These are phyloP conservation scores for Bombyx mandarina DNA, from an alignment of 1,140 invertebrate genomes.

Conservation along the genomic window DNA sequence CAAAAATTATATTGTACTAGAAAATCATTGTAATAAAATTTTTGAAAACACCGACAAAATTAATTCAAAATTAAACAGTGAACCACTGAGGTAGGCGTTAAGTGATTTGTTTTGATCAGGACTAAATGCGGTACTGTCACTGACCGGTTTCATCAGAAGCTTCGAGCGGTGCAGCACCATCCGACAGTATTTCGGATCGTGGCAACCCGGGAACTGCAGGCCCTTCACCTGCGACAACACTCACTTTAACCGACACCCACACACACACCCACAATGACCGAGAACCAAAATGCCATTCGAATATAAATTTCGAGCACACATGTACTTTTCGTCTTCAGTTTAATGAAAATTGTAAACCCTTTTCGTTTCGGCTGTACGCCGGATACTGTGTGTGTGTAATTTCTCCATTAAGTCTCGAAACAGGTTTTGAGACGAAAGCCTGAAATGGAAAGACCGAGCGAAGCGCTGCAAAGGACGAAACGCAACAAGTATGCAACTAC, in stretches of 20 bases:
- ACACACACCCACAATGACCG: conserved; percentile 11
- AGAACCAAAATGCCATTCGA: no score
- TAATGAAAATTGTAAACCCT: no score
- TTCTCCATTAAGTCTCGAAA: background rate
- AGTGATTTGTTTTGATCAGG: no score
- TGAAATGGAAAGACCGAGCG: conserved; percentile 28
- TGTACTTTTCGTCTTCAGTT: no score
- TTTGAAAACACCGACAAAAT: conserved; percentile 4
- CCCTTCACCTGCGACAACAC: conserved; percentile 88
- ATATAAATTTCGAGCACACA: no score
- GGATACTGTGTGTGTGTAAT: background rate
- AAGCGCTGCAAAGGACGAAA: conserved; percentile 43
- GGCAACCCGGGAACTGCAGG: conserved; percentile 93
- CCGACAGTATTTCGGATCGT: conserved; percentile 93
- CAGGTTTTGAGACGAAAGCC: conserved; percentile 6
- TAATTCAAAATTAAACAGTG: no score
- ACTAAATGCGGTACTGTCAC: conserved; percentile 53
- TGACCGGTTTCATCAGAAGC: conserved; percentile 95
- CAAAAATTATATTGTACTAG: conserved; percentile 19
- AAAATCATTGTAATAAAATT: conserved; percentile 23
- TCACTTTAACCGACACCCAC: conserved; percentile 38
- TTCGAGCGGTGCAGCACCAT: conserved; percentile 94
- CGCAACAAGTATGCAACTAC: conserved; percentile 31
- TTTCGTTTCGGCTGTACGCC: background rate
- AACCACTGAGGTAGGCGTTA: no score